Percentiles rank a stretch among this genome's conserved stretches.
phyloP scores from a whole-genome alignment of 2,113 vertebrate species.

The Paedocypris sp. region DNA sequence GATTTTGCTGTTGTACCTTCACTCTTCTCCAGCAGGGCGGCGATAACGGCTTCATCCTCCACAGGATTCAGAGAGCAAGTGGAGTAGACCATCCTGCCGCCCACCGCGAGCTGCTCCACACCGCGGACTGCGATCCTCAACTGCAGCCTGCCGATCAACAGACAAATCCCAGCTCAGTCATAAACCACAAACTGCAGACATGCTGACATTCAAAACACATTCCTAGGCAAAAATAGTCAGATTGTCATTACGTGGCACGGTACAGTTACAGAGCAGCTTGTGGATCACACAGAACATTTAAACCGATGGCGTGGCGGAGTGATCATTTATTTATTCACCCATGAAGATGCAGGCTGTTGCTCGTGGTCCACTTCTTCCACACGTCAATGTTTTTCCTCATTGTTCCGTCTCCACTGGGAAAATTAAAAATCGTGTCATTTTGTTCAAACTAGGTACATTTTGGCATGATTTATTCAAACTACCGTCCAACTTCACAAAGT shows the following conservation, averaged over 20 bases:
- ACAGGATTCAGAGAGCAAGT: conserved; percentile 91
- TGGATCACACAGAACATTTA: not conserved
- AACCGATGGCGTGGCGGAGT: not conserved
- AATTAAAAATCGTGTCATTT: not conserved
- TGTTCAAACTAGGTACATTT: not conserved
- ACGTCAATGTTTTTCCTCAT: conserved; percentile 97
- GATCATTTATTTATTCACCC: conserved; percentile 62
- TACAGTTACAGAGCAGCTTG: too few relatives aligned
- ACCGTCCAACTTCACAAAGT: too few relatives aligned
- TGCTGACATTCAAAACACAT: not conserved
- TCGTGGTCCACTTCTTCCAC: conserved; percentile 96
- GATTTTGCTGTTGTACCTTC: conserved; percentile 64
- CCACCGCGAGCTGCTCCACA: conserved; percentile 85
- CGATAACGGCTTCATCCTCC: conserved; percentile 90
- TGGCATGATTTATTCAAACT: too few relatives aligned
- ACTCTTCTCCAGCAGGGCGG: conserved; percentile 85
- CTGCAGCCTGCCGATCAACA: conserved; percentile 69
- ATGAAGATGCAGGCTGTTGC: conserved; percentile 93
- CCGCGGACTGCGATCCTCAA: conserved; percentile 86
- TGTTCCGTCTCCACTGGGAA: conserved; percentile 82
- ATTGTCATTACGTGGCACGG: too few relatives aligned
- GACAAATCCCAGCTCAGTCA: not conserved
- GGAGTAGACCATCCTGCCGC: conserved; percentile 94
- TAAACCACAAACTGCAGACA: too few relatives aligned
- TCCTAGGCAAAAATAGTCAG: not conserved